These are phyloP conservation scores for Poecilia velifera DNA, from an alignment of 2,797 vertebrate genomes.

Conservation along the genomic window DNA sequence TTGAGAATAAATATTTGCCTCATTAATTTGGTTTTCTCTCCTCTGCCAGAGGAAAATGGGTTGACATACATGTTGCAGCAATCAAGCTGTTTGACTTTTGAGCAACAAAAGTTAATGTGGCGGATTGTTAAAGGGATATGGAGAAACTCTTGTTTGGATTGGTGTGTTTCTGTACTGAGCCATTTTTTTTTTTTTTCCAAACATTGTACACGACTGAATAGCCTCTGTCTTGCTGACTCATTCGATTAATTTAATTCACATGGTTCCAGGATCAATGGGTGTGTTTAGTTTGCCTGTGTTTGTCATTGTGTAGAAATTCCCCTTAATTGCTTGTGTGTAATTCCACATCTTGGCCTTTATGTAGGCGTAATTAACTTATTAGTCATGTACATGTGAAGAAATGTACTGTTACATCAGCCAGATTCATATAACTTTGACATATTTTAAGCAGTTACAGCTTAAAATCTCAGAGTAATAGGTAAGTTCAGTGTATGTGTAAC, in stretches of 20 bases:
- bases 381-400: background rate
- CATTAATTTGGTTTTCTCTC: slow-evolving; percentile 43
- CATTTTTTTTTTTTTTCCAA: background rate
- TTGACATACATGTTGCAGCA: background rate
- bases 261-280: slow-evolving; percentile 52
- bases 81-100: background rate
- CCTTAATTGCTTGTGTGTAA: background rate
- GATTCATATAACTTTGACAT: background rate
- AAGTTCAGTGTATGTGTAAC: background rate
- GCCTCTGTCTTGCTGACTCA: slow-evolving; percentile 70
- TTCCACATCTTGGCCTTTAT: background rate
- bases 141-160: slow-evolving; percentile 19
- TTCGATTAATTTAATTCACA: slow-evolving; percentile 60
- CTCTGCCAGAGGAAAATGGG: background rate
- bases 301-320: slow-evolving; percentile 28
- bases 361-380: slow-evolving; percentile 10
- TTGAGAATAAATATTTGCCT: slow-evolving; percentile 20
- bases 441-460: background rate
- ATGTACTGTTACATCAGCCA: slow-evolving; percentile 23
- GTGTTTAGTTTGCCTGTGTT: slow-evolving; percentile 55
- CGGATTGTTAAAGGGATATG: background rate
- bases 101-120: background rate
- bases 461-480: background rate
- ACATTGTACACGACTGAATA: slow-evolving; percentile 44
- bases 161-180: slow-evolving; percentile 25